Base-by-base conservation (phyloP, 2,113 vertebrate species). In the Choloepus hoffmanni region DNA sequence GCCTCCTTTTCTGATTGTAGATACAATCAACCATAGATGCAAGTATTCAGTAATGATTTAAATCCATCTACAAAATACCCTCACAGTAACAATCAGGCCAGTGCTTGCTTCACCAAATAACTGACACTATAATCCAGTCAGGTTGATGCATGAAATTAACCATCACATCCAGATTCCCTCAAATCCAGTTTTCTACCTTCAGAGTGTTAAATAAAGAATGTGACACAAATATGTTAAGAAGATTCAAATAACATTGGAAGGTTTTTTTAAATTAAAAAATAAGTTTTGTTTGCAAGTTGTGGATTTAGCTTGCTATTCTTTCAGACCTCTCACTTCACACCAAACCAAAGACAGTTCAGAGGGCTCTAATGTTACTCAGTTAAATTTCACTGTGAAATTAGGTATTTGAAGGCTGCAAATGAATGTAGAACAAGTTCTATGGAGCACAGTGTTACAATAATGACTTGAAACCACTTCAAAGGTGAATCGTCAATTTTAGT, bases 381-480 rank as follows among this genome's bases (percentile, higher is more conserved):
- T 93, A 74, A 84, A 96, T 89, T 68, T 97, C 89, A 97, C 92
- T 86, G 85, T 93, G 85, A 97, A 98, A 98, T 97, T 89, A 97
- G 70, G 30, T 89, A 96, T 96, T 76, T 98, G 97, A 98, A 98
- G 95, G 90, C 90, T 97, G 96, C 24, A 98, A 98, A 98, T 97
- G 92, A 98, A 98, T 96, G 93, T 67, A 97, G 98, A 98, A 96
- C 85, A 89, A 60, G 90, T 97, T 97, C 90, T 76, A 10, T 62
- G 73, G 81, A 90, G 88, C 74, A 91, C 94, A 85, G 83, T 81
- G 97, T 95, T 96, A 94, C 97, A 98, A 96, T 8, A 63, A 97
- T 95, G 92, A 96, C 96, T 97, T 92, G 95, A 96, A 96, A 82
- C 92, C 36, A 96, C 96, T 97, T 98, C 97, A 98, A 98, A 98